Evolutionary conservation across 1,140 invertebrate genomes (phyloP).

Genomic region (Bombus pascuorum): DNA sequence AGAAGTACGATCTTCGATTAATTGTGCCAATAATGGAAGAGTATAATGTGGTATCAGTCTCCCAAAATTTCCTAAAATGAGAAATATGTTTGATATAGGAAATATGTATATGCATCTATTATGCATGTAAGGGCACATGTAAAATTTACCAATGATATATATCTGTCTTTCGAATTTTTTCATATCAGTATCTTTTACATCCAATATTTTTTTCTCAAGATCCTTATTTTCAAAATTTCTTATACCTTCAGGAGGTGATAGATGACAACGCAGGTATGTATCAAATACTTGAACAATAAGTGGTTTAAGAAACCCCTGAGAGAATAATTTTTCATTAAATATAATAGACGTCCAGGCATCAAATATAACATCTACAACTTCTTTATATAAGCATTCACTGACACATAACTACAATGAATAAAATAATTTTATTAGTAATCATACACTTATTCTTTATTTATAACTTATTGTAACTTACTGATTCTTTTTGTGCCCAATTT

Average conservation of each 20-base stretch:
- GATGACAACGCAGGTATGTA: constrained; percentile 91
- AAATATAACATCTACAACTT: constrained; percentile 92
- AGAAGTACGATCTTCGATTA: constrained; percentile 86
- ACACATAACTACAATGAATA: constrained; percentile 76
- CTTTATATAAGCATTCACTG: constrained; percentile 88
- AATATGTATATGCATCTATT: too few relatives aligned
- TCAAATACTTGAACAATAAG: constrained; percentile 87
- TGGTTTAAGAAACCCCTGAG: constrained; percentile 82
- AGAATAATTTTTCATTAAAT: constrained; percentile 83
- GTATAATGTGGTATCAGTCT: constrained; percentile 83
- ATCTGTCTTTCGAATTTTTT: too few relatives aligned
- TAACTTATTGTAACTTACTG: constrained; percentile 81
- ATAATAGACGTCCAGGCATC: constrained; percentile 90
- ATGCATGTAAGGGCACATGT: too few relatives aligned
- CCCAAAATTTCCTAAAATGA: constrained; percentile 77
- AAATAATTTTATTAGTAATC: constrained; percentile 14
- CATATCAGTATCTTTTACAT: too few relatives aligned
- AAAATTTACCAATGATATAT: too few relatives aligned
- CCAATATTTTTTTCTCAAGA: too few relatives aligned
- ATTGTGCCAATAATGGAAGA: constrained; percentile 84
- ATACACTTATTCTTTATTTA: not conserved
- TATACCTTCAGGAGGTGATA: constrained; percentile 91
- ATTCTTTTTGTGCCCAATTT: constrained; percentile 89
- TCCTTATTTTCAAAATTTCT: constrained; percentile 74
- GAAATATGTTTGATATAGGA: too few relatives aligned